phyloP scores from a whole-genome alignment of 2,797 vertebrate species.

The Lycodopsis pacificus region DNA sequence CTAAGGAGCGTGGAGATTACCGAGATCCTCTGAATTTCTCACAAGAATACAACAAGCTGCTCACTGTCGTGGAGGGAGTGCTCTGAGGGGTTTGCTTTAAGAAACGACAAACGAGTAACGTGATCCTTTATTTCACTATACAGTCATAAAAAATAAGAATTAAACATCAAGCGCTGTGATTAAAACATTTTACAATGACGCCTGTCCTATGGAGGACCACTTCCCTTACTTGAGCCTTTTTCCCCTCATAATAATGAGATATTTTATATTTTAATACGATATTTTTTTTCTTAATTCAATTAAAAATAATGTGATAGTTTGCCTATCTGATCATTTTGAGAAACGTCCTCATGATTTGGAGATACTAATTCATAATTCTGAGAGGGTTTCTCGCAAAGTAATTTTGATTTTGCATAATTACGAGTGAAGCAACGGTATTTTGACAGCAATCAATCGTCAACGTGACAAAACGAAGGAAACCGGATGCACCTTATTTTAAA shows the following conservation, averaged over 20 bases:
- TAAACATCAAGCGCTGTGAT: background rate
- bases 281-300: background rate
- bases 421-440: background rate
- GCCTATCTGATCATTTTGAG: background rate
- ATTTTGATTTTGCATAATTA: background rate
- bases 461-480: background rate
- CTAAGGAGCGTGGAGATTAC: conserved; percentile 74
- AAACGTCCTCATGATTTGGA: background rate
- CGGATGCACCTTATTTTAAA: background rate
- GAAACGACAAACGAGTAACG: background rate
- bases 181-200: background rate
- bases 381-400: background rate
- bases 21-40: conserved; percentile 69
- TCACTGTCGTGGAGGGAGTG: conserved; percentile 23
- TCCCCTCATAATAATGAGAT: background rate
- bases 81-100: background rate
- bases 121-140: background rate
- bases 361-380: background rate
- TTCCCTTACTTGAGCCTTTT: too few relatives aligned
- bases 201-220: too few relatives aligned
- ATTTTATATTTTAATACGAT: background rate
- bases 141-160: background rate
- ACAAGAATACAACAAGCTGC: conserved; percentile 45
- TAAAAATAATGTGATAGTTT: background rate
- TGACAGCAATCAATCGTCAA: background rate